Conservation (phyloP, 2,888 invertebrate species). For the Drosophila suboccidentalis region DNA sequence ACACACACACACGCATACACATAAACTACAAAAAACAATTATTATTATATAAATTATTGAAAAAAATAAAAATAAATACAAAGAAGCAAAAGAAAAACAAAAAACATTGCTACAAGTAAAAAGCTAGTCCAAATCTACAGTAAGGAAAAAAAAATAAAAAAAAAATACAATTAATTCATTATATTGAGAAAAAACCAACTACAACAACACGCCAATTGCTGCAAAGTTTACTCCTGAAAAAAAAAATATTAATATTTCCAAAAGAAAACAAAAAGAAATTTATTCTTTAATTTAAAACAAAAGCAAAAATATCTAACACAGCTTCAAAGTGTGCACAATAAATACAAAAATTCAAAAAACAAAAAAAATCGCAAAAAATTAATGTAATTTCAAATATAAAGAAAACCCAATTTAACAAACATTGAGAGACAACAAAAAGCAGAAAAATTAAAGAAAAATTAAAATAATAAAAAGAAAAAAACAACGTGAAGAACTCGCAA, state of each 20-base stretch:
- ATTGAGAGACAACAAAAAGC: constrained; percentile 40
- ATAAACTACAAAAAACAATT: constrained; percentile 52
- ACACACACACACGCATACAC: constrained; percentile 40
- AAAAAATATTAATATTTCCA: constrained; percentile 34
- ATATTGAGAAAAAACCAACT: constrained; percentile 45
- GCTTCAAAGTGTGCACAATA: constrained; percentile 80
- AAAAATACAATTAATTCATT: constrained; percentile 56
- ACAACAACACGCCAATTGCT: constrained; percentile 69
- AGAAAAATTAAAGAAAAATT: constrained; percentile 16
- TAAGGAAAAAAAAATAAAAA: constrained; percentile 34
- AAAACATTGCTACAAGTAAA: constrained; percentile 66
- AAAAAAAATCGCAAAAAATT: constrained; percentile 36
- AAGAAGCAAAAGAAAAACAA: constrained; percentile 36
- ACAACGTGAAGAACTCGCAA: constrained; percentile 43
- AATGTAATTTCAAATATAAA: constrained; percentile 41
- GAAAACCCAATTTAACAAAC: constrained; percentile 47
- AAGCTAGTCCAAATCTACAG: constrained; percentile 80
- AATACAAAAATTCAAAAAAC: constrained; percentile 44
- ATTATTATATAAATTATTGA: constrained; percentile 53
- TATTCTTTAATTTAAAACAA: constrained; percentile 41
- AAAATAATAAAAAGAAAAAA: constrained; percentile 20
- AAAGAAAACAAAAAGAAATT: constrained; percentile 45
- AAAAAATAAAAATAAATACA: constrained; percentile 33
- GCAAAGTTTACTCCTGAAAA: constrained; percentile 60
- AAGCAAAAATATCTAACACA: constrained; percentile 60